phyloP scores from a whole-genome alignment of 2,797 vertebrate genomes.

The Pseudomugil gertrudae region DNA sequence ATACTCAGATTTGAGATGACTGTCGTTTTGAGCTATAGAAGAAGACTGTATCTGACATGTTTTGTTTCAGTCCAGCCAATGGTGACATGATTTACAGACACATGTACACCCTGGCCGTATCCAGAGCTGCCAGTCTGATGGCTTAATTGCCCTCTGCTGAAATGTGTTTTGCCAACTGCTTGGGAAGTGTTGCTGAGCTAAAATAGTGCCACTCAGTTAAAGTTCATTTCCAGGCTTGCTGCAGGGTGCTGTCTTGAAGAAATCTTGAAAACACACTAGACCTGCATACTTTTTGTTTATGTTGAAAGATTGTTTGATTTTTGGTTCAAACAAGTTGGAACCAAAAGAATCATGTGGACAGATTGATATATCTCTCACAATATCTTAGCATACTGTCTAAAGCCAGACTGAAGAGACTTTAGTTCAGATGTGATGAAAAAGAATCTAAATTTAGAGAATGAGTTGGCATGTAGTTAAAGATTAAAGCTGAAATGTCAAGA shows the following conservation, averaged over 20 bases:
- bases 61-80: conserved; percentile 34
- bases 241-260: not conserved
- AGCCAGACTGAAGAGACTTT: too few species aligned
- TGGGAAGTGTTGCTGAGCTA: conserved; percentile 20
- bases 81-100: conserved; percentile 55
- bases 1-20: conserved; percentile 26
- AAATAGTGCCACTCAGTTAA: conserved; percentile 14
- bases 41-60: conserved; percentile 34
- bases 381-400: not conserved
- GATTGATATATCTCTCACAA: not conserved
- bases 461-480: not conserved
- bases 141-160: conserved; percentile 55
- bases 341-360: not conserved
- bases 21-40: conserved; percentile 30
- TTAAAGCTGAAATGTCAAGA: not conserved
- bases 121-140: conserved; percentile 48
- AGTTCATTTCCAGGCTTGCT: too few species aligned
- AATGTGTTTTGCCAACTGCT: conserved; percentile 44
- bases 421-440: not conserved
- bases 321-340: not conserved
- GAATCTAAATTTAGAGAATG: not conserved
- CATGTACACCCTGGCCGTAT: conserved; percentile 18
- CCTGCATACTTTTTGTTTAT: not conserved
- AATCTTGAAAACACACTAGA: not conserved
- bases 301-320: not conserved